Percentiles rank a stretch among this genome's conserved stretches.
These are phyloP conservation scores for Brenthis hecate DNA, from an alignment of 2,888 invertebrate species.

Conservation along the genomic window DNA sequence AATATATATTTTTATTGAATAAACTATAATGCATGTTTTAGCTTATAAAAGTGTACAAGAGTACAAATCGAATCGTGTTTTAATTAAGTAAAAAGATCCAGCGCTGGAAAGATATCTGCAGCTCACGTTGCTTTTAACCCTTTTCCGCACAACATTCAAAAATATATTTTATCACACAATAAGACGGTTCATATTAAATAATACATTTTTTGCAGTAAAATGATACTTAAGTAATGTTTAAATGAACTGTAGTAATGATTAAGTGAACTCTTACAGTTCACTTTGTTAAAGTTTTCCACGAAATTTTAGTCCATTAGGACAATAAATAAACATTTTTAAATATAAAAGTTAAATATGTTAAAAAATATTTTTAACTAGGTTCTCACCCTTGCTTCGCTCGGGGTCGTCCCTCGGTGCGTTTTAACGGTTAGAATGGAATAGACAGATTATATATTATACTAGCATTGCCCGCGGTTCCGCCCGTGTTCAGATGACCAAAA, in stretches of 20 bases:
- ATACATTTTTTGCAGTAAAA: slow-evolving; percentile 9
- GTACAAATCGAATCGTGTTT: slow-evolving; percentile 60
- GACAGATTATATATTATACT: too few species aligned
- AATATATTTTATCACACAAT: slow-evolving; percentile 2
- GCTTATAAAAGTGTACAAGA: slow-evolving; percentile 49
- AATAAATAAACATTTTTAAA: background rate
- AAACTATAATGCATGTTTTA: slow-evolving; percentile 30
- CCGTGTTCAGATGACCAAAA: too few species aligned
- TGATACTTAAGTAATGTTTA: slow-evolving; percentile 14
- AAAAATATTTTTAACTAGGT: too few species aligned
- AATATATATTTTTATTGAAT: slow-evolving; percentile 14
- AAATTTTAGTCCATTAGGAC: background rate
- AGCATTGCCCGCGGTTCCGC: too few species aligned
- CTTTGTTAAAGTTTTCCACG: slow-evolving; percentile 14
- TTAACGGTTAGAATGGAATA: too few species aligned
- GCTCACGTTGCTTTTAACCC: slow-evolving; percentile 24
- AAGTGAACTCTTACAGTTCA: slow-evolving; percentile 3
- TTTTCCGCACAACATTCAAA: background rate
- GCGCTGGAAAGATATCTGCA: slow-evolving; percentile 5
- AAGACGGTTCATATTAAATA: background rate
- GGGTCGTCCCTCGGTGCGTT: too few species aligned
- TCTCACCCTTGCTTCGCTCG: too few species aligned
- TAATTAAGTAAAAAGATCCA: slow-evolving; percentile 50
- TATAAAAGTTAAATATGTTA: too few species aligned
- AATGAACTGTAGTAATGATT: slow-evolving; percentile 7